Base-by-base conservation (phyloP, 2,888 invertebrate species). In the Stenolophus ochropezus region DNA sequence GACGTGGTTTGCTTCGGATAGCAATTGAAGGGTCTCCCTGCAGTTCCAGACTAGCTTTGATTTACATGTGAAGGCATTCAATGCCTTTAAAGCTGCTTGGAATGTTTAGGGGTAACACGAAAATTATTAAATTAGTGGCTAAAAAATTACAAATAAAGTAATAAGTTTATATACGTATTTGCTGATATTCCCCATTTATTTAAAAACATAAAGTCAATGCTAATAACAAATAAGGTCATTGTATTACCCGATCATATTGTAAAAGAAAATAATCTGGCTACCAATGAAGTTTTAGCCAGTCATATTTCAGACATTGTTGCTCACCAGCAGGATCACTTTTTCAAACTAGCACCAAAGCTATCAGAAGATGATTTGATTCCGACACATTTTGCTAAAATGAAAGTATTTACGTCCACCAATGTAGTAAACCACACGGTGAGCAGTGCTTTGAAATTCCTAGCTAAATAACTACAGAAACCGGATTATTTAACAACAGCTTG, bases 401-500 rank as follows among this genome's bases (percentile, higher is more conserved):
- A n/a, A 42, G 83, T 84, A 14, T 42, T 47, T n/a, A 84, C 81
- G 23, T 84, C 85, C 4, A 83, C 82, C 8, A 83, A 83, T 82
- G 83, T 85, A 6, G 16, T 85, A 6, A 82, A 77, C 25, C 82
- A 83, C 23, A 56, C 14, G 65, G 84, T 84, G 1, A 83, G 82
- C 47, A 83, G 83, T 75, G 82, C 82, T 6, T 47, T 84, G 14
- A 82, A 83, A 23, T 83, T 82, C 80, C 8, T 83, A 1, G 61
- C 82, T 25, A 81, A 81, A 14, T 58, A 79, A 76, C 23, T 53
- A 14, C 11, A 77, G n/a, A 82, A 84, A 71, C 83, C 80, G 23
- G 80, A 74, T 33, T 83, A 83, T 82, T 56, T 80, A 33, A 85
- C 85, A 6, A 84, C 85, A 21, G 84, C 84, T 11, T 85, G 84